Base-by-base conservation (phyloP, 2,113 vertebrate species). In the Hydropotes inermis region DNA sequence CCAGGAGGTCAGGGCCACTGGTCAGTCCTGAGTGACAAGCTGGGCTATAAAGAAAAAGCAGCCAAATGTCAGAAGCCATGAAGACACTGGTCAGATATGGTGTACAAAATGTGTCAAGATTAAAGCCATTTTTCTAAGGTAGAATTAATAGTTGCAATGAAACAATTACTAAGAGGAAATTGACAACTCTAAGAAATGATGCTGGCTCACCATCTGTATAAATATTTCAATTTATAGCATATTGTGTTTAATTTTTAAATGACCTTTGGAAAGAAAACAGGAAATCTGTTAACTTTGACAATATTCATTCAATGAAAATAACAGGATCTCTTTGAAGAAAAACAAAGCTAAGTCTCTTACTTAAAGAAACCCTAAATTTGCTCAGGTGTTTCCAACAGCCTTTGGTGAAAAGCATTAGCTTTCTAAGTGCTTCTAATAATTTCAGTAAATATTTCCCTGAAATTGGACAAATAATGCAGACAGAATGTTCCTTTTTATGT, bases 281-380 rank as follows among this genome's bases (percentile, higher is more conserved):
- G 11, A 89, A 78, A 70, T 89, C 43, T 87, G 50, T 95, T 89
- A 78, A 84, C 16, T 88, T 50, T 93, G 81, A 85, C 64, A 82
- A 43, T 58, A 88, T 52, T 93, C 28, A 19, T 85, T 97, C 25
- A 78, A 78, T 39, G 82, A 8, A 94, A 96, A 92, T 87, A 76
- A 89, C 21, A 82, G 45, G 36, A 58, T 86, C 82, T 87, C 64
- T 55, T 61, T 92, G 64, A 97, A 92, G 47, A 94, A 94, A 97
- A 89, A 30, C 8, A 70, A 60, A 33, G 17, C 28, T 54, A 83
- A 95, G 7, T 17, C 12, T 83, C 11, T 86, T 50, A 36, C 39
- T 9, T 54, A 82, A 92, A 76, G 30, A 97, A 82, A 87, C 36
- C 12, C 55, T 92, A 23, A 79, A 85, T 81, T 86, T 50, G 21